Conservation (phyloP, 2,888 invertebrate genomes). For the Sicus ferrugineus region DNA sequence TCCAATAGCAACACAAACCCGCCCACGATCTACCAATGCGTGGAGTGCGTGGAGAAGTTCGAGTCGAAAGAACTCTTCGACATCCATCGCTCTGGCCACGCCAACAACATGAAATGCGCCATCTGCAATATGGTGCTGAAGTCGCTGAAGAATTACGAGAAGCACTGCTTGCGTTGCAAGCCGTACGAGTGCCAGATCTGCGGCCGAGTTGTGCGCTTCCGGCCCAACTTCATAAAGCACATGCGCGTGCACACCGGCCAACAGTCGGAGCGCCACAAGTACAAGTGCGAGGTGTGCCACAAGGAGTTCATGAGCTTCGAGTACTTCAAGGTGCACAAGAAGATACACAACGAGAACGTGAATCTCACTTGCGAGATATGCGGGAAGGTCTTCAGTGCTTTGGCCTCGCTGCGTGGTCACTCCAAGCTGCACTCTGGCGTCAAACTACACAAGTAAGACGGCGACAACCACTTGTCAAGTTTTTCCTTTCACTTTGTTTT, state of each 20-base stretch:
- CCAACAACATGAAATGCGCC: slow-evolving; percentile 64
- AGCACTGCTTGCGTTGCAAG: slow-evolving; percentile 63
- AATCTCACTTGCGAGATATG: slow-evolving; percentile 68
- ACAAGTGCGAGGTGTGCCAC: slow-evolving; percentile 68
- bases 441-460: slow-evolving; percentile 62
- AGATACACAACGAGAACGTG: slow-evolving; percentile 68
- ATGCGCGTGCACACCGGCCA: slow-evolving; percentile 65
- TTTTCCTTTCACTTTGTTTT: slow-evolving; percentile 15
- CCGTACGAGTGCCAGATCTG: slow-evolving; percentile 64
- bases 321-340: slow-evolving; percentile 69
- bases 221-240: slow-evolving; percentile 64
- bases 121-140: slow-evolving; percentile 64
- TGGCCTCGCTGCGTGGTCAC: slow-evolving; percentile 63
- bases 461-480: not conserved
- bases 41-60: slow-evolving; percentile 62
- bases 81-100: slow-evolving; percentile 63
- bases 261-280: slow-evolving; percentile 65
- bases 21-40: slow-evolving; percentile 56
- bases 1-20: slow-evolving; percentile 41
- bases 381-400: slow-evolving; percentile 66
- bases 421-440: slow-evolving; percentile 63
- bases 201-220: slow-evolving; percentile 63
- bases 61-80: slow-evolving; percentile 62
- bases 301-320: slow-evolving; percentile 68
- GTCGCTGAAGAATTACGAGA: slow-evolving; percentile 64